A percentile compares a stretch with the other conserved stretches of the same genome.
phyloP scores from a whole-genome alignment of 2,888 invertebrate genomes.

The Griposia aprilina region DNA sequence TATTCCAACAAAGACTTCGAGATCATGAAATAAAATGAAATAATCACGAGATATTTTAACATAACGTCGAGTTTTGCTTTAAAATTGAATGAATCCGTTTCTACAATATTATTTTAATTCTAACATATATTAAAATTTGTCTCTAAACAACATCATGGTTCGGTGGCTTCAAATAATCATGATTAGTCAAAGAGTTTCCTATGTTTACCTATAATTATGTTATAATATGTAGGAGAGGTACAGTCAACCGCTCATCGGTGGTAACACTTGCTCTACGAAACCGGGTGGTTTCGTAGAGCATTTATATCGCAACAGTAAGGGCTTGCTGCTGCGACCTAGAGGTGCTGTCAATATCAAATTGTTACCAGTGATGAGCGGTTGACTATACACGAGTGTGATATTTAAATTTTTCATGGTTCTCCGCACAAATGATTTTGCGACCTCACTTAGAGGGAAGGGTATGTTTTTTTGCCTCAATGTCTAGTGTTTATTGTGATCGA shows the following conservation, averaged over 20 bases:
- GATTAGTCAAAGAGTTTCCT: neutral
- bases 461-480: neutral
- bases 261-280: too few relatives aligned
- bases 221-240: too few relatives aligned
- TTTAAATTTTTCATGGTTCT: neutral
- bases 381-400: too few relatives aligned
- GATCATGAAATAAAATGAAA: constrained; percentile 22
- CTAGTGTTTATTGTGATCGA: neutral
- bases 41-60: constrained; percentile 40
- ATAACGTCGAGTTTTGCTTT: constrained; percentile 21
- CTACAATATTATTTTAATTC: neutral
- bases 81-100: neutral
- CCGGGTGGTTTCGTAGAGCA: too few relatives aligned
- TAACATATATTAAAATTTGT: neutral
- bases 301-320: too few relatives aligned
- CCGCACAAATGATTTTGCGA: neutral
- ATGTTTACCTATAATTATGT: neutral
- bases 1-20: constrained; percentile 18
- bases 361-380: too few relatives aligned
- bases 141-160: constrained; percentile 12
- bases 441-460: neutral
- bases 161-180: constrained; percentile 21
- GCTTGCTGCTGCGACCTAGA: too few relatives aligned
- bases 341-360: too few relatives aligned
- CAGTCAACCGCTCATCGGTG: too few relatives aligned